Evolutionary conservation across 2,113 vertebrate genomes (phyloP), one percentile per base, ranked within the genome.

Genomic region (Melanostigma gelatinosum): DNA sequence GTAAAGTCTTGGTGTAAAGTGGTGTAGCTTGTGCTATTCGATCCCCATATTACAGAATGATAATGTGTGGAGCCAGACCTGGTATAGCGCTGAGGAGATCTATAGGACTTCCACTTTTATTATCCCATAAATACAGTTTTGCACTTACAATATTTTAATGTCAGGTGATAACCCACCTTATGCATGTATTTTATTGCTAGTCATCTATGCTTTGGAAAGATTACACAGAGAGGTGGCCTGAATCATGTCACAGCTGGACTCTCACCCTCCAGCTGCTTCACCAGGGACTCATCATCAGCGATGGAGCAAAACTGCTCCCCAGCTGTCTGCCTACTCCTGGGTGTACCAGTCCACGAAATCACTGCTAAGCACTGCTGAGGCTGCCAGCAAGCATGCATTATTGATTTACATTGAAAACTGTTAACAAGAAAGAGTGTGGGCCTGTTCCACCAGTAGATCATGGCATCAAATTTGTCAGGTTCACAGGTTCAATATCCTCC

Each of bases 351-450:
- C 79, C 22, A 27, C 55, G 2, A 87, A 91, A 91, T 87, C 86
- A 85, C 82, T 87, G 78, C 72, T 82, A 85, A 89, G 85, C 82
- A 79, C 84, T 79, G 50, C 75, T 75, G 76, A 80, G 67, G 52
- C 87, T 88, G 87, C 83, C 83, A 83, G 86, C 76, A 72, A 82
- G 71, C 75, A 89, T 88, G 73, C 61, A 86, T 89, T 89, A 88
- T 91, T 91, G 87, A 92, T 91, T 89, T 80, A 82, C 77, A 88
- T 75, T 85, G 80, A 87, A 87, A 87, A 84, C 69, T 82, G 50
- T 88, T 85, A 85, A 80, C 75, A 87, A 73, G 75, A 75, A 72
- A 79, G 66, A 82, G 62, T 63, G 55, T 77, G 67, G 38, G 29
- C 44, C 24, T 42, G 44, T 1, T 77, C 57, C n/a, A 6, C 44